Conservation (phyloP, 2,113 vertebrate species). For the Porphyrio hochstetteri region DNA sequence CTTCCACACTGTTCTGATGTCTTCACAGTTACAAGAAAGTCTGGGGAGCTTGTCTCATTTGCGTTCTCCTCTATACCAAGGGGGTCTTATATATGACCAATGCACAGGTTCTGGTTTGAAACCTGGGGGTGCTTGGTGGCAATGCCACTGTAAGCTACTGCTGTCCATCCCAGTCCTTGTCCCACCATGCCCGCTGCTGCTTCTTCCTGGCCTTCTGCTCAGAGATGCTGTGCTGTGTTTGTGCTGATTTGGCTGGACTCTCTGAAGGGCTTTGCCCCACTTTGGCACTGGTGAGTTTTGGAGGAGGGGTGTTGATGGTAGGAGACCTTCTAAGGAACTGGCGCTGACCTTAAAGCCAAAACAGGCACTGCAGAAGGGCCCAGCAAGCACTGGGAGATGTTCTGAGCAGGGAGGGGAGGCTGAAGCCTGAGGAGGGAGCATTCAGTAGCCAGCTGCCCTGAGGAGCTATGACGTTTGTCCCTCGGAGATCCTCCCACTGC, state of each 20-base stretch:
- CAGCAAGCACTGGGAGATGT: not conserved
- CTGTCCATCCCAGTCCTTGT: not conserved
- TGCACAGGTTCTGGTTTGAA: not conserved
- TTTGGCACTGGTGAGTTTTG: not conserved
- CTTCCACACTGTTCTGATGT: not conserved
- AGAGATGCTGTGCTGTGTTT: not conserved
- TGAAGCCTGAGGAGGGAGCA: not conserved
- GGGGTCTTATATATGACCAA: not conserved
- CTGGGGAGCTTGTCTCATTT: not conserved
- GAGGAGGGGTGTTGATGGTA: not conserved
- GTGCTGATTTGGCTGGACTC: not conserved
- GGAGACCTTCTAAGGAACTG: not conserved
- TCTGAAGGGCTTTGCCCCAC: not conserved
- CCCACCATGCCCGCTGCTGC: not conserved
- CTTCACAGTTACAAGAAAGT: not conserved
- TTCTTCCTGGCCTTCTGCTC: not conserved
- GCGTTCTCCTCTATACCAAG: not conserved
- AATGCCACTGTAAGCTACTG: not conserved
- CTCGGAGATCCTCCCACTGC: not conserved
- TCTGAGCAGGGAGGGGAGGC: not conserved
- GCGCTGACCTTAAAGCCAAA: not conserved
- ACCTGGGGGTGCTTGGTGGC: not conserved
- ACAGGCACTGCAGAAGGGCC: not conserved
- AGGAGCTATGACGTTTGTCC: accelerated
- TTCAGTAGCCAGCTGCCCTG: not conserved